Percentiles rank a stretch among this genome's conserved stretches.
Evolutionary conservation across 2,797 vertebrate species (phyloP).

Genomic region (Leptoclinus maculatus): DNA sequence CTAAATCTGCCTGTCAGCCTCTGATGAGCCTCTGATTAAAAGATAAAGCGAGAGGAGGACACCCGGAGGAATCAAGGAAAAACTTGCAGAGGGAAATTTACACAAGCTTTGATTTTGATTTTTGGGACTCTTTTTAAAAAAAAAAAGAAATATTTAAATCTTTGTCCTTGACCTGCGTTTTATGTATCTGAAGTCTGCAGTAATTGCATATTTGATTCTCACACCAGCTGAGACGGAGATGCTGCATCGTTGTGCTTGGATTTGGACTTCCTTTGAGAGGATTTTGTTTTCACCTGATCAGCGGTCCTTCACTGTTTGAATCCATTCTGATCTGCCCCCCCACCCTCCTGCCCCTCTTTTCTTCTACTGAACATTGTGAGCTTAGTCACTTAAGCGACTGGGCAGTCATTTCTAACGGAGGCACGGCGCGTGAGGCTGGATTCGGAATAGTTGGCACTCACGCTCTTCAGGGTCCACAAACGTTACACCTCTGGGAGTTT

Average conservation of each 20-base stretch:
- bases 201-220: constrained; percentile 41
- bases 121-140: constrained; percentile 2
- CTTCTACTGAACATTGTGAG: constrained; percentile 34
- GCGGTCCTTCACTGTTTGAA: constrained; percentile 40
- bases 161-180: constrained; percentile 34
- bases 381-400: constrained; percentile 26
- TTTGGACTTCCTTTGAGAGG: constrained; percentile 51
- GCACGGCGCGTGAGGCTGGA: constrained; percentile 15
- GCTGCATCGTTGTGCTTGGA: constrained; percentile 43
- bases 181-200: constrained; percentile 26
- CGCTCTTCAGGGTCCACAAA: constrained; percentile 9
- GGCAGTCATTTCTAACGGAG: constrained; percentile 52
- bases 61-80: constrained; percentile 46
- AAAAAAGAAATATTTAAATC: neutral
- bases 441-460: constrained; percentile 15
- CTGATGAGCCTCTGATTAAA: constrained; percentile 53
- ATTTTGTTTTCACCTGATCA: constrained; percentile 64
- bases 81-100: constrained; percentile 34
- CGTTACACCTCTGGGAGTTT: constrained; percentile 35
- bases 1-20: constrained; percentile 55
- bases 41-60: constrained; percentile 45
- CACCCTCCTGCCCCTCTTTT: neutral
- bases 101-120: constrained; percentile 4
- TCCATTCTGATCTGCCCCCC: constrained; percentile 23
- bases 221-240: constrained; percentile 27